A percentile compares a stretch with the other conserved stretches of the same genome.
phyloP scores from a whole-genome alignment of 2,888 invertebrate genomes.

The Phragmatobia fuliginosa region DNA sequence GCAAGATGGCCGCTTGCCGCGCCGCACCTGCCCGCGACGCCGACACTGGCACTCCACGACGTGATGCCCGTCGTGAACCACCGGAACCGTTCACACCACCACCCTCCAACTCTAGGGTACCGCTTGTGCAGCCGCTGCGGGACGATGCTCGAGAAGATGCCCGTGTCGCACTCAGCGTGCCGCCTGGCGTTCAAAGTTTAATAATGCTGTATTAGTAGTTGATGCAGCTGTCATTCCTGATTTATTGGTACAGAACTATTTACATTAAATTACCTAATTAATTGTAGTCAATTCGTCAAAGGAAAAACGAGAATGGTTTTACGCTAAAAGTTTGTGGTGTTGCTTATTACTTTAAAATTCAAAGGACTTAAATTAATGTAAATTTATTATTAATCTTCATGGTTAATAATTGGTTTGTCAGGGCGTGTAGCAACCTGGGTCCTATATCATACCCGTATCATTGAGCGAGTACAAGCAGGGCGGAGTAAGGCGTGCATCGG shows the following conservation, averaged over 20 bases:
- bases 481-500: conserved; percentile 93
- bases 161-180: conserved; percentile 85
- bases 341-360: neutral
- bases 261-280: neutral
- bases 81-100: conserved; percentile 84
- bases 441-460: conserved; percentile 89
- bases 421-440: neutral
- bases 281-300: neutral
- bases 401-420: neutral
- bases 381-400: neutral
- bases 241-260: neutral
- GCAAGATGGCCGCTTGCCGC: conserved; percentile 97
- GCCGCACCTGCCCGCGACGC: conserved; percentile 97
- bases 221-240: neutral
- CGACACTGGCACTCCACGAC: conserved; percentile 91
- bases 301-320: neutral
- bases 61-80: conserved; percentile 93
- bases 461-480: conserved; percentile 93
- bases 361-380: neutral
- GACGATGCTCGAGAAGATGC: conserved; percentile 80
- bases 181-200: conserved; percentile 70
- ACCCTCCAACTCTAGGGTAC: conserved; percentile 72
- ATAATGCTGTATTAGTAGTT: neutral
- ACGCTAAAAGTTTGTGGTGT: neutral
- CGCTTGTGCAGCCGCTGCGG: conserved; percentile 83